Percentiles rank a stretch among this genome's conserved stretches.
These are phyloP conservation scores for Ectropis grisescens DNA, from an alignment of 1,140 invertebrate genomes.

Conservation along the genomic window DNA sequence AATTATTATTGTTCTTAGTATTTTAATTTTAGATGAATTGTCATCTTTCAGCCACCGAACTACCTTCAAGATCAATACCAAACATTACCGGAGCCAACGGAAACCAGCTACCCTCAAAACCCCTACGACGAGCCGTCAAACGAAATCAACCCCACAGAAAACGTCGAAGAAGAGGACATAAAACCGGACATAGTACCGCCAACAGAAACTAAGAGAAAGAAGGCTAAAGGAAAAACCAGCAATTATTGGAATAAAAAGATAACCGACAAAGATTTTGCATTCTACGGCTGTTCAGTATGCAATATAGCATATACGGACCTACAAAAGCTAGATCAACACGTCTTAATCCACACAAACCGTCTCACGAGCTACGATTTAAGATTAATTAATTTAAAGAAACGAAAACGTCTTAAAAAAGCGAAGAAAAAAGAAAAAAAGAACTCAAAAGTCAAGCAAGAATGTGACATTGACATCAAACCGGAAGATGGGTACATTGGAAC, in stretches of 20 bases:
- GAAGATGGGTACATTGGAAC: slow-evolving; percentile 54
- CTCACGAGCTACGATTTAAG: slow-evolving; percentile 48
- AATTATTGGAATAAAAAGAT: slow-evolving; percentile 47
- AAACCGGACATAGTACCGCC: slow-evolving; percentile 9
- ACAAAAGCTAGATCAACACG: slow-evolving; percentile 40
- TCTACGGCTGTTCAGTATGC: slow-evolving; percentile 52
- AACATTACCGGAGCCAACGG: too few species aligned
- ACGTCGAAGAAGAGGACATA: slow-evolving; percentile 4
- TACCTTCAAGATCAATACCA: too few species aligned
- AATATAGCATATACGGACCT: slow-evolving; percentile 35
- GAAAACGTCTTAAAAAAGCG: slow-evolving; percentile 43
- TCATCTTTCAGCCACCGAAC: too few species aligned
- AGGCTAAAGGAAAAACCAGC: slow-evolving; percentile 16
- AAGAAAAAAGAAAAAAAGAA: slow-evolving; percentile 41
- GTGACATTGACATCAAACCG: slow-evolving; percentile 44
- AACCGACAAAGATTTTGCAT: slow-evolving; percentile 36
- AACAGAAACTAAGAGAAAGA: slow-evolving; percentile 23
- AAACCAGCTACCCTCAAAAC: too few species aligned
- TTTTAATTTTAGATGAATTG: too few species aligned
- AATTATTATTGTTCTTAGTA: too few species aligned
- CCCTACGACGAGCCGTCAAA: too few species aligned
- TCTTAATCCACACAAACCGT: slow-evolving; percentile 43
- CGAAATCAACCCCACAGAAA: slow-evolving; percentile 4
- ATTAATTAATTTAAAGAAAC: slow-evolving; percentile 39
- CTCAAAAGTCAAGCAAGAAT: slow-evolving; percentile 25